A percentile compares a stretch with the other conserved stretches of the same genome.
phyloP scores from a whole-genome alignment of 2,888 invertebrate genomes.

The Scaptomyza reducta region DNA sequence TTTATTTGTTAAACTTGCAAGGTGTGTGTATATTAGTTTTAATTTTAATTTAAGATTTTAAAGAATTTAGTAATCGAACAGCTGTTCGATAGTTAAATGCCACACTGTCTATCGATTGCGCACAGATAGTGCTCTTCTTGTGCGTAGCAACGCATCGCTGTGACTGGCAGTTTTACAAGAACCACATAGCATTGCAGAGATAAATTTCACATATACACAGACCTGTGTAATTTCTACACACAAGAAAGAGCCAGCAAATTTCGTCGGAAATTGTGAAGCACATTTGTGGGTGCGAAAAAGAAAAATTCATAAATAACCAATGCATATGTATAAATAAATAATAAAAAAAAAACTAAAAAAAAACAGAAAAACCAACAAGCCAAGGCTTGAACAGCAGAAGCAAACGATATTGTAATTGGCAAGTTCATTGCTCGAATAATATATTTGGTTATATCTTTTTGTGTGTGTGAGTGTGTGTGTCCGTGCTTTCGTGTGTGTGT shows the following conservation, averaged over 20 bases:
- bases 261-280: conserved; percentile 32
- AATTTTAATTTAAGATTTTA: neutral
- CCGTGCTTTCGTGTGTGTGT: conserved; percentile 25
- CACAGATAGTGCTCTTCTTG: conserved; percentile 18
- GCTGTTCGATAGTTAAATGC: conserved; percentile 36
- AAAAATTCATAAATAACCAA: conserved; percentile 22
- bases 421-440: conserved; percentile 78
- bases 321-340: conserved; percentile 26
- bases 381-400: conserved; percentile 13
- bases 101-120: conserved; percentile 40
- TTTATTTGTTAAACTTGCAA: neutral
- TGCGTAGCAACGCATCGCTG: conserved; percentile 43
- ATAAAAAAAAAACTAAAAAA: no score
- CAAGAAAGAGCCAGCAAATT: conserved; percentile 43
- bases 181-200: conserved; percentile 63
- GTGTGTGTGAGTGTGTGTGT: conserved; percentile 30
- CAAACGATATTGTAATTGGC: conserved; percentile 64
- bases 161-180: conserved; percentile 60
- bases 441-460: conserved; percentile 73
- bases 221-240: conserved; percentile 64
- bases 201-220: conserved; percentile 67
- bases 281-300: conserved; percentile 35
- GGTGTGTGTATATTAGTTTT: neutral
- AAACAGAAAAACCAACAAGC: no score
- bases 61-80: conserved; percentile 7